Base-by-base conservation (phyloP, 2,113 vertebrate species). In the Potamarius usumacintae region DNA sequence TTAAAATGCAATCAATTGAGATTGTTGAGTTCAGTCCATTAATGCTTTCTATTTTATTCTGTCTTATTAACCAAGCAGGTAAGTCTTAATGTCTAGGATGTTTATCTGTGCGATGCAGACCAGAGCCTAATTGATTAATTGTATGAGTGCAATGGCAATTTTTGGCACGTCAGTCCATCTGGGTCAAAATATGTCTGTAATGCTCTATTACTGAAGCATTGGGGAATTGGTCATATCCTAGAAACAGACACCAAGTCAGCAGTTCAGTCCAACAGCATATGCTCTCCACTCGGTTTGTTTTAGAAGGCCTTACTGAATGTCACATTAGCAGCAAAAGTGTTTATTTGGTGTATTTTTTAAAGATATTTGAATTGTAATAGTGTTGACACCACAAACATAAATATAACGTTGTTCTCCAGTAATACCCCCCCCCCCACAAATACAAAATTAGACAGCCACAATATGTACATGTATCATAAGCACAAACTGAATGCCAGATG, bases 331-430 rank as follows among this genome's bases (percentile, higher is more conserved):
- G 20, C 48, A 25, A 15, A 71, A 55, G 42, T 65, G n/a, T 53
- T 67, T 55, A 30, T 52, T 62, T 7, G 25, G 67, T 89, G 76
- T 88, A 85, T 88, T 87, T 82, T 85, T 80, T 62, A 85, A 50
- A 89, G 86, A 93, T 42, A 42, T 42, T 92, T 90, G 80, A 88
- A 92, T 90, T 92, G 84, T 69, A 74, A 88, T 87, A 88, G 89
- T 87, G 86, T 55, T 85, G 87, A 52, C 86, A 87, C 57, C 87
- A 48, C 87, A 79, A 83, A 89, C 88, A 82, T 6, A 89, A 92
- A 89, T 88, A 87, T 86, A 76, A 87, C 87, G 69, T 55, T 85
- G 71, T 60, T 57, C 1, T 69, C 85, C 87, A 87, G 90, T 88
- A 86, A 91, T 82, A 92, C 69, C 25, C 50, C 50, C 22, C 50